Evolutionary conservation across 2,888 invertebrate species (phyloP), one percentile per base, ranked within the genome.

Genomic region (Spodoptera picta): DNA sequence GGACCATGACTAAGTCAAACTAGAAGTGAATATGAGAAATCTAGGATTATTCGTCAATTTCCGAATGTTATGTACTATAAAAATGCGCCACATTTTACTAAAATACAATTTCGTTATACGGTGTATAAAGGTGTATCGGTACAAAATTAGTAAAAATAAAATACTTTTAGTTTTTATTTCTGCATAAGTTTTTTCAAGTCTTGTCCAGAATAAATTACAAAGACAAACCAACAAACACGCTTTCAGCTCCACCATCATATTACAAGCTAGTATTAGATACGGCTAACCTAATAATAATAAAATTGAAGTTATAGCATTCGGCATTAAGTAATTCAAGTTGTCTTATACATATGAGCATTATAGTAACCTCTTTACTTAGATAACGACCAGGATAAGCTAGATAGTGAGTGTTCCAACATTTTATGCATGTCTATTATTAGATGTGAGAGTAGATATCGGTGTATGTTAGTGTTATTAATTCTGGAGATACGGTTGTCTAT

Each of bases 321-420:
- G 46, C 63, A 71, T 71, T 51, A 73, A 69, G 48, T 58, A 58
- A 73, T 58, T 63, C 48, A 55, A 73, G 45, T 3, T 4, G 42
- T 55, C 49, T 24, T 58, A 57, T 66, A 66, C 75, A 66, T 57
- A 66, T 73, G 72, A 71, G 75, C 73, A 54, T 75, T 51, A 50
- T 57, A 66, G 36, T 71, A 54, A 61, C 50, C 43, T 41, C 50
- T 56, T 55, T 58, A 53, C 68, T 63, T 7, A 49, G 60, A 54
- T 77, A 67, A 67, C 57, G 67, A 45, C 54, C 19, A 4, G 41
- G 44, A 54, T 77, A 71, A 43, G n/a, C 27, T 1, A 47, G 58
- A 59, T 56, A 54, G 60, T 49, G 36, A 53, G 41, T 59, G 59
- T 51, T 77, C 47, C 52, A 56, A 46, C 60, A 52, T 71, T 66